Evolutionary conservation across 1,140 invertebrate species (phyloP), one percentile per base, ranked within the genome.

Genomic region (Lamellibrachia luymesi): DNA sequence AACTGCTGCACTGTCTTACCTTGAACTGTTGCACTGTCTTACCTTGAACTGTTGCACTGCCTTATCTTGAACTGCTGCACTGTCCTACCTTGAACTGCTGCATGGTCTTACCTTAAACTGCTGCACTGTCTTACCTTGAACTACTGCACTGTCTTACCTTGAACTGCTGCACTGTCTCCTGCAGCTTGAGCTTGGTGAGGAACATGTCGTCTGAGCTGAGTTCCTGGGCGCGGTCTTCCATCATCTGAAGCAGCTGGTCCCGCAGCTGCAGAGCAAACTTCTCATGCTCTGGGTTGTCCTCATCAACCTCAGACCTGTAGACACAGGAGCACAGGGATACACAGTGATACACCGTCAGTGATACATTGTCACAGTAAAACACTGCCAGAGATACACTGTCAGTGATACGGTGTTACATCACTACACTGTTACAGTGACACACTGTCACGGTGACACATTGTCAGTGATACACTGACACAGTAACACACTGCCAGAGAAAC

Each of bases 161-260:
- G 95, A 98, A 98, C 95, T 97, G 97, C 95, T 97, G 97, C 13
- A 97, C 98, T 49, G 98, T 98, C 95, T 98, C 98, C 64, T 97
- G 97, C 6, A 99, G 97, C 95, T 98, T 98, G 93, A 98, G 96
- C 96, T 98, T 98, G 4, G 97, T 98, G 2, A 98, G 96, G 95
- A 98, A 98, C 90, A 94, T 94, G 49, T 95, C 95, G 17, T 94
- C 93, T 17, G 90, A 91, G 93, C 93, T 94, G 94, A 98, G 97
- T 93, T 98, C 98, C 92, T 95, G 94, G 1, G 97, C 97, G 96
- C 98, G 98, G 2, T 97, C 96, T 95, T 98, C 98, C 93, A 98
- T 96, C 96, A 98, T 98, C 94, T 97, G 97, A 90, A 98, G 97
- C 90, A 99, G 96, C 91, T 97, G 97, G 92, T 96, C 97, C 6